Base-by-base conservation (phyloP, 2,888 invertebrate species). In the Agrochola circellaris region DNA sequence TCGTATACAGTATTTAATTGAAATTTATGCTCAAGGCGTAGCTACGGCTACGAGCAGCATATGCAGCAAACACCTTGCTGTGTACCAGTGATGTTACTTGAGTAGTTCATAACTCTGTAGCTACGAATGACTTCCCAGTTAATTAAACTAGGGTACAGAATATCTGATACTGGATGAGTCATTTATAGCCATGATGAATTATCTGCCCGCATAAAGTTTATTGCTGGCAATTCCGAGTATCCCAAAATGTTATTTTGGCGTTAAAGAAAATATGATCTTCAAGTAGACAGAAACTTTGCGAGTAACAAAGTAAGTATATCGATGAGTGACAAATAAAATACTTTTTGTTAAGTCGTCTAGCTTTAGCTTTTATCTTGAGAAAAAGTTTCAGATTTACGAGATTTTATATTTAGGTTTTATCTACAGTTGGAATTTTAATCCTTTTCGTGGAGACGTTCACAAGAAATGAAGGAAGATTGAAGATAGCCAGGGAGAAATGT, bases 311-410 rank as follows among this genome's bases (percentile, higher is more conserved):
- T 75, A 80, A 83, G 69, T 75, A 83, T 51, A 51, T 51, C 51
- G 51, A 51, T 85, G 81, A 78, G 72, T 73, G 77, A 75, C 62
- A 69, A 79, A 81, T 83, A 84, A 77, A 79, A 83, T 75, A 69
- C 67, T 83, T 78, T 74, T 72, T 78, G 75, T 85, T 77, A 83
- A 79, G 73, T 83, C 66, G 67, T 65, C 65, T 74, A 75, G 69
- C 60, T 83, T 78, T 76, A 60, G 75, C 64, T 68, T 84, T 84
- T 64, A 69, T 73, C 64, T 84, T 72, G 30, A 62, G 77, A 81
- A 71, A 73, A 84, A 84, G 70, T 83, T 84, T 83, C 64, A 68
- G 81, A 83, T 84, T 83, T 83, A 84, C 71, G 77, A 77, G 56
- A 61, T 83, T 73, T 84, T 73, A 84, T 81, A 80, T 84, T 77